These are phyloP conservation scores for Hippopotamus amphibius DNA, from an alignment of 2,113 vertebrate species.

Conservation along the genomic window DNA sequence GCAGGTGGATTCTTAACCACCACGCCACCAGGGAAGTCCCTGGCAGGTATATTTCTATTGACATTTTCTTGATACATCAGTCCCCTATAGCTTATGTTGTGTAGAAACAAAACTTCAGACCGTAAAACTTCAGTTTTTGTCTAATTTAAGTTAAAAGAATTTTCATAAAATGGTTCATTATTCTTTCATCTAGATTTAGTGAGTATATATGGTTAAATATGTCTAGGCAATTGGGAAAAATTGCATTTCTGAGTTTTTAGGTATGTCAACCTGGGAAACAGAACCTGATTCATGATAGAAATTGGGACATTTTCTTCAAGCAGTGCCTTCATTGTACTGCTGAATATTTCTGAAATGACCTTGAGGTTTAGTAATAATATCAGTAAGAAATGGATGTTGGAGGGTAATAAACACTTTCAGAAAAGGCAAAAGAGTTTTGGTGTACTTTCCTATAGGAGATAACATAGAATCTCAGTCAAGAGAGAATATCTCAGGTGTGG, in stretches of 20 bases:
- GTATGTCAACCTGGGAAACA: neutral
- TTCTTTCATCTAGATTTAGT: neutral
- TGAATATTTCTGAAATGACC: neutral
- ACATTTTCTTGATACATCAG: neutral
- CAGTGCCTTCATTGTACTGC: neutral
- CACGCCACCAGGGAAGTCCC: too few species aligned
- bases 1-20: too few species aligned
- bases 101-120: neutral
- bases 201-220: neutral
- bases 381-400: neutral
- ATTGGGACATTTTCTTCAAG: neutral
- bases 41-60: neutral
- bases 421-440: neutral
- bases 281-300: neutral
- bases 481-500: neutral
- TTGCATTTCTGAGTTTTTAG: constrained; percentile 18
- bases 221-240: neutral
- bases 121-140: neutral
- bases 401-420: neutral
- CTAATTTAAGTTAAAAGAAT: neutral
- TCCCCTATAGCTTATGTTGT: neutral
- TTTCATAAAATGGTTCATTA: constrained; percentile 14
- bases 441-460: neutral
- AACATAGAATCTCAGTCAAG: neutral
- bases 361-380: constrained; percentile 11